Percentiles rank a stretch among this genome's conserved stretches.
phyloP scores from a whole-genome alignment of 2,113 vertebrate species.

The Spheniscus mendiculus region DNA sequence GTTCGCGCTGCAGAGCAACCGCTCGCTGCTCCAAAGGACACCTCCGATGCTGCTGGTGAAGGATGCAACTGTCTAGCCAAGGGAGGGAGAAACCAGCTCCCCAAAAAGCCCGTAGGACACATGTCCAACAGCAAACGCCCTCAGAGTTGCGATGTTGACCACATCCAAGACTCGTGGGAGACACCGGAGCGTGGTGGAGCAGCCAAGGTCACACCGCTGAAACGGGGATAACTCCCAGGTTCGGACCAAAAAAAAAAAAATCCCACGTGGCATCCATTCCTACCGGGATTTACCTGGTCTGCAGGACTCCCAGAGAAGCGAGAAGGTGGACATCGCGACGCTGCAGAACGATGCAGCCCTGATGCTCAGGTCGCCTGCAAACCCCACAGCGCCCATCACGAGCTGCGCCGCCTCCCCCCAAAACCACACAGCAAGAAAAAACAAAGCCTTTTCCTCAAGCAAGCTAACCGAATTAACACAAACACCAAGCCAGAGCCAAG shows the following conservation, averaged over 20 bases:
- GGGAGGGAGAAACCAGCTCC: background rate
- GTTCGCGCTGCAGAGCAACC: background rate
- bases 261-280: accelerated
- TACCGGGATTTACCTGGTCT: background rate
- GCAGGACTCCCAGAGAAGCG: background rate
- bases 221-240: background rate
- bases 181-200: accelerated
- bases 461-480: background rate
- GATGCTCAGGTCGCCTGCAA: background rate
- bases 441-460: background rate
- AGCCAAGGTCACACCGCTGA: background rate
- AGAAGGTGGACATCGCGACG: background rate
- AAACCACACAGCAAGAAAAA: background rate
- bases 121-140: background rate
- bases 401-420: background rate
- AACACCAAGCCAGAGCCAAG: background rate
- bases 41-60: accelerated
- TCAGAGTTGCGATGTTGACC: accelerated
- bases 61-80: background rate
- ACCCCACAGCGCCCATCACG: background rate
- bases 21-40: background rate
- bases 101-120: background rate
- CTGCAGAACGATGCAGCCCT: background rate
- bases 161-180: background rate
- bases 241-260: background rate